These are phyloP conservation scores for Lordiphosa collinella DNA, from an alignment of 1,140 invertebrate genomes.

Conservation along the genomic window DNA sequence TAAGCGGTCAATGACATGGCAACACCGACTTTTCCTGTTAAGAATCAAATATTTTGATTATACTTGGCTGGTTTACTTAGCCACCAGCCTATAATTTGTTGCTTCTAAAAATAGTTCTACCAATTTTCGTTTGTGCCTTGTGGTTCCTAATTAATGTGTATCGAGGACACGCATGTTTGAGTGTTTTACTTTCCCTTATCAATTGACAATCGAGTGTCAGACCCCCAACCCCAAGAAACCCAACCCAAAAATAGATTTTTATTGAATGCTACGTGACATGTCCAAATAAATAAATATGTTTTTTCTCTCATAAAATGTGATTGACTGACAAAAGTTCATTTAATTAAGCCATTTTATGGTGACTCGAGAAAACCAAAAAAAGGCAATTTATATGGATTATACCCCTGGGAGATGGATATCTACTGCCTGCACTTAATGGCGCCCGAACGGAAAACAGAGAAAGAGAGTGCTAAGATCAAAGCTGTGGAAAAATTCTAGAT, in stretches of 20 bases:
- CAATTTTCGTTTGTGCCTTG: not conserved
- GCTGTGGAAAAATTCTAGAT: conserved; percentile 57
- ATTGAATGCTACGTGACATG: conserved; percentile 61
- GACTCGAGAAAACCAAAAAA: conserved; percentile 40
- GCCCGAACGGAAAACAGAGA: not conserved
- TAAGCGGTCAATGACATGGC: too few relatives aligned
- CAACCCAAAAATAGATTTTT: conserved; percentile 28
- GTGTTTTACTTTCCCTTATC: conserved; percentile 3
- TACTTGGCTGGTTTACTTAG: too few relatives aligned
- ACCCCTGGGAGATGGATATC: conserved; percentile 55
- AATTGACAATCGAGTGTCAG: conserved; percentile 6
- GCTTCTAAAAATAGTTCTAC: too few relatives aligned
- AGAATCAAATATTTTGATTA: too few relatives aligned
- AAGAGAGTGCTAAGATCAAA: conserved; percentile 46
- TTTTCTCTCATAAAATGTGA: conserved; percentile 28
- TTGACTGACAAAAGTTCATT: conserved; percentile 66
- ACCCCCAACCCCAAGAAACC: conserved; percentile 20
- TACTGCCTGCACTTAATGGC: conserved; percentile 16
- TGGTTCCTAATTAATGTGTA: not conserved
- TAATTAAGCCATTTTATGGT: conserved; percentile 71
- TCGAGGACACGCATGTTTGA: not conserved
- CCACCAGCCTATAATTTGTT: too few relatives aligned
- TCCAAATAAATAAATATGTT: conserved; percentile 47
- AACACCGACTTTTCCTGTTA: too few relatives aligned
- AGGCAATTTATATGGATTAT: conserved; percentile 59